Conservation (phyloP, 2,797 vertebrate genomes). For the Silurus lanzhouensis region DNA sequence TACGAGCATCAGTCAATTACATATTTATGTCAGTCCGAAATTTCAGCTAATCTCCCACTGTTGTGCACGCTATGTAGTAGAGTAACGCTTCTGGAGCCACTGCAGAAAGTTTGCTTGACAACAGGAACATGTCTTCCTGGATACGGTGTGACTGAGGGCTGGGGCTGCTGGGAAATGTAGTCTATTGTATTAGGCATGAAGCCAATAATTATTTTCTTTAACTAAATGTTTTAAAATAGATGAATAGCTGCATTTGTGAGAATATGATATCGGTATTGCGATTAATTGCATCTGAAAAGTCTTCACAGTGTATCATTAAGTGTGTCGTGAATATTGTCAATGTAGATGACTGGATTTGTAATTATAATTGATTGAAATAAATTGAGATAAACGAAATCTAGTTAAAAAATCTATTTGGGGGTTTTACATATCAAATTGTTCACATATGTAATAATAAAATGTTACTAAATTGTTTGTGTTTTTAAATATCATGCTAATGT, state of each 20-base stretch:
- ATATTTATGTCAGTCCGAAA: background rate
- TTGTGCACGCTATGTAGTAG: background rate
- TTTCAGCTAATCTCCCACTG: background rate
- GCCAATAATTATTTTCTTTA: too few species aligned
- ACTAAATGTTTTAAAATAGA: background rate
- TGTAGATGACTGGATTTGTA: background rate
- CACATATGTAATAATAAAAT: too few species aligned
- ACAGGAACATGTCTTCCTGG: slow-evolving; percentile 75
- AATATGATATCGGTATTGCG: background rate
- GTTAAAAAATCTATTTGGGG: too few species aligned
- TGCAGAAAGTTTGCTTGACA: slow-evolving; percentile 73
- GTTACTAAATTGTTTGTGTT: too few species aligned
- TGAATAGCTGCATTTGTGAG: background rate
- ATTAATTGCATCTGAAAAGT: background rate
- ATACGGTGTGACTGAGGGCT: slow-evolving; percentile 57
- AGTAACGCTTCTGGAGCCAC: background rate
- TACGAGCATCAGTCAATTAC: background rate
- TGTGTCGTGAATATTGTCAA: background rate
- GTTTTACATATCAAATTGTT: too few species aligned
- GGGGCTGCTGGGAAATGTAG: slow-evolving; percentile 71
- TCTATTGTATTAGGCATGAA: slow-evolving; percentile 23
- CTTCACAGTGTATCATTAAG: background rate
- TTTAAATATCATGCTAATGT: background rate
- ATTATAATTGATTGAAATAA: background rate
- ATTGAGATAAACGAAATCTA: too few species aligned